These are phyloP conservation scores for Silurus aristotelis DNA, from an alignment of 2,797 vertebrate genomes.

Conservation along the genomic window DNA sequence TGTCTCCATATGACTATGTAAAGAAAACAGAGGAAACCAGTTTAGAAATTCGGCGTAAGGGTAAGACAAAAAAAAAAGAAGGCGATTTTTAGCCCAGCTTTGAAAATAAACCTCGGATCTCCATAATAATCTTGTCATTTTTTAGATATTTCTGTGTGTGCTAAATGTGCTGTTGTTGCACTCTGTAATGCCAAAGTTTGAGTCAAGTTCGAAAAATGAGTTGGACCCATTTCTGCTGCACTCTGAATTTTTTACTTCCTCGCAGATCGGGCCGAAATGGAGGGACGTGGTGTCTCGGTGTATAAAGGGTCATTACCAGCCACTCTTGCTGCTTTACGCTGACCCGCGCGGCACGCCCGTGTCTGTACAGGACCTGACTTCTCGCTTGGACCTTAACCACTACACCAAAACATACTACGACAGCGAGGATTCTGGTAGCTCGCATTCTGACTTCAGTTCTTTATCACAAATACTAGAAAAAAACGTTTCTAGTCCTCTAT, in stretches of 20 bases:
- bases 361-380: conserved; percentile 80
- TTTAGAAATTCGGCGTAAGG: conserved; percentile 22
- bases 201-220: not conserved
- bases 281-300: conserved; percentile 97
- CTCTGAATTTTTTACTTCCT: not conserved
- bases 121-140: not conserved
- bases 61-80: conserved; percentile 36
- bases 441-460: conserved; percentile 35
- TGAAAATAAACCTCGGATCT: conserved; percentile 14
- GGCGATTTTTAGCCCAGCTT: not conserved
- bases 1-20: conserved; percentile 33
- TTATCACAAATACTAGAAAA: not conserved
- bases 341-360: conserved; percentile 95
- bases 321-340: conserved; percentile 92
- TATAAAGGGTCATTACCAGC: conserved; percentile 96
- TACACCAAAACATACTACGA: conserved; percentile 87
- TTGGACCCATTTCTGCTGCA: not conserved
- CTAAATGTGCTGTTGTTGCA: not conserved
- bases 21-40: conserved; percentile 29
- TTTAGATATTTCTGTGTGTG: not conserved
- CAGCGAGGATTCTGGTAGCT: conserved; percentile 92
- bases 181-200: not conserved
- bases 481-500: not conserved
- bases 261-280: conserved; percentile 94
- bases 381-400: conserved; percentile 81